Base-by-base conservation (phyloP, 1,140 invertebrate genomes). In the Platorchestia sp. region DNA sequence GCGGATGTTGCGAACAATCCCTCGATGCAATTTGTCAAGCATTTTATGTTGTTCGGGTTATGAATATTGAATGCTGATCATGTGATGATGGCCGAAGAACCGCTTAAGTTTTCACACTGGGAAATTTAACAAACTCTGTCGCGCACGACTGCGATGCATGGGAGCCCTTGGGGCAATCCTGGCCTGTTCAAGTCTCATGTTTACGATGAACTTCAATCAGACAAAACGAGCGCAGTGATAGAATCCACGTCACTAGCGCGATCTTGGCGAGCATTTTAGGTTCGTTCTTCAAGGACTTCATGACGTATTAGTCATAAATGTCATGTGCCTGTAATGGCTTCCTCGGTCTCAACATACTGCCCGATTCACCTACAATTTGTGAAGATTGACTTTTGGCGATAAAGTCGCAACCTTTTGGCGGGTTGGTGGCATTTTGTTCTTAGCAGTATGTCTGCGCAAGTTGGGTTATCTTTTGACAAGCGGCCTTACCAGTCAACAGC, bases 31-130 rank as follows among this genome's bases (percentile, higher is more conserved):
- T 93, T 93, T n/a, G 41, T 93, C 45, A 45, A 36, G 45, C 91
- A 93, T 45, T 93, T 93, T 93, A 93, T 93, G 91, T n/a, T 93
- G 91, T 93, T 93, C 43, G n/a, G 45, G 91, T 93, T 93, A 93
- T 93, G 91, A 93, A 93, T 93, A 93, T 93, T 93, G 91, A 93
- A 93, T 45, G 91, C 91, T 93, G 44, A 93, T 93, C 91, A 93
- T 93, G 91, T 93, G 91, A 93, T 93, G 91, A 93, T 93, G 91
- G 91, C 45, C 45, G 10, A 44, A 93, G 45, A 45, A 93, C 7
- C 36, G 43, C 45, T 45, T 93, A n/a, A 93, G 45, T 44, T 93
- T 93, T 93, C 91, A 45, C 91, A 93, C 45, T 6, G 43, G 45
- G 36, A 40, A 44, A 45, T 7, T 93, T 93, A 93, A 93, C 91